A percentile compares a stretch with the other conserved stretches of the same genome.
Conservation (phyloP, 2,113 vertebrate species). For the Hassar affinis region DNA sequence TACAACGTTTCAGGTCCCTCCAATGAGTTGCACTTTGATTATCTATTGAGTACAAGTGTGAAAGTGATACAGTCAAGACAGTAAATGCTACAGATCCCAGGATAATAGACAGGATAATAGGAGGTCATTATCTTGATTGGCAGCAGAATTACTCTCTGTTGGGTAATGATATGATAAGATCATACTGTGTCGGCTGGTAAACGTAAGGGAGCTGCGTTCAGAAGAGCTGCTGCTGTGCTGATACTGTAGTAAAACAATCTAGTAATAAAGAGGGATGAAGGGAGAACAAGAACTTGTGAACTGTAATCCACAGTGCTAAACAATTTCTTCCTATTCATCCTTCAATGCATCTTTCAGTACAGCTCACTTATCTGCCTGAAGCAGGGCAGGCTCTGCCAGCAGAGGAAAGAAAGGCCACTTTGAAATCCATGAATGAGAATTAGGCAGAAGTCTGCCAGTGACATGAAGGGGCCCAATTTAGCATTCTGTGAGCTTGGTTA, state of each 20-base stretch:
- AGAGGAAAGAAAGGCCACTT: constrained; percentile 41
- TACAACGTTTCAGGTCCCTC: background rate
- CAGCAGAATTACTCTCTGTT: constrained; percentile 5
- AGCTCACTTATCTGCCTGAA: constrained; percentile 40
- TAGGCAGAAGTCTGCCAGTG: constrained; percentile 36
- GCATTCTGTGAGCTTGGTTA: background rate
- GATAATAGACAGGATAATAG: background rate
- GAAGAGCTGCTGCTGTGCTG: background rate
- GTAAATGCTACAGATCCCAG: constrained; percentile 12
- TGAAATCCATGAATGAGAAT: constrained; percentile 38
- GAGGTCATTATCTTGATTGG: constrained; percentile 5
- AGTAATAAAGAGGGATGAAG: background rate
- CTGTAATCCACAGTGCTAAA: constrained; percentile 24
- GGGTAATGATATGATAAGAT: constrained; percentile 39
- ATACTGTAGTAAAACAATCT: constrained; percentile 20
- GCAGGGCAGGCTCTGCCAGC: constrained; percentile 31
- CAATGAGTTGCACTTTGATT: constrained; percentile 4
- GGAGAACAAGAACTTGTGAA: constrained; percentile 3
- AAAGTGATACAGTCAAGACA: background rate
- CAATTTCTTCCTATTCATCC: constrained; percentile 46
- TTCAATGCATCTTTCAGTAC: constrained; percentile 34
- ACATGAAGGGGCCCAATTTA: constrained; percentile 39
- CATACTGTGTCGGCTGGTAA: background rate
- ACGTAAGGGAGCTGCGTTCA: background rate
- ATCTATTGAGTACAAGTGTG: background rate